Percentiles rank a stretch among this genome's conserved stretches.
phyloP scores from a whole-genome alignment of 2,113 vertebrate species.

The Pomatorhinus ruficollis region DNA sequence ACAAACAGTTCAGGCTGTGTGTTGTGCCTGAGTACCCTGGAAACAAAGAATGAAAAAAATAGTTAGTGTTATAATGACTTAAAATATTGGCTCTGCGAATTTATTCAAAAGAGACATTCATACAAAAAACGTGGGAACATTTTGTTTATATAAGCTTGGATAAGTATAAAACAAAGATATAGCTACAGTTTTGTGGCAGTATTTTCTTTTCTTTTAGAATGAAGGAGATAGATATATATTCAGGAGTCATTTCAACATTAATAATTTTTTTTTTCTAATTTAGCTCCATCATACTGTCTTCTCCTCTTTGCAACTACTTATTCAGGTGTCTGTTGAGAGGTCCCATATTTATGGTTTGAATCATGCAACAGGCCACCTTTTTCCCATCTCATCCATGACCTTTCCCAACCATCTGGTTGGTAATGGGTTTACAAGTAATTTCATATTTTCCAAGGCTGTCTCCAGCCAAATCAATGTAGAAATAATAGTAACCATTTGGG shows the following conservation, averaged over 20 bases:
- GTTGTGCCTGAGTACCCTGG: neutral
- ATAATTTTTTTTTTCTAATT: neutral
- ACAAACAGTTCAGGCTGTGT: neutral
- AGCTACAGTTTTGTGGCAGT: neutral
- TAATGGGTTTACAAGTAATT: slow-evolving; percentile 18
- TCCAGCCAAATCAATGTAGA: neutral
- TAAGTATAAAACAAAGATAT: slow-evolving; percentile 6
- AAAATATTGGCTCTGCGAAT: neutral
- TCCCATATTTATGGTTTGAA: slow-evolving; percentile 24
- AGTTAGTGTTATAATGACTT: neutral
- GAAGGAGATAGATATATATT: neutral
- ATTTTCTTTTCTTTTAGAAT: slow-evolving; percentile 13
- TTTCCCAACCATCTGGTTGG: slow-evolving; percentile 1
- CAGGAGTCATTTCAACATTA: neutral
- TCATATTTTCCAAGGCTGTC: neutral
- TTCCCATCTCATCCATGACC: neutral
- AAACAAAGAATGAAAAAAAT: neutral
- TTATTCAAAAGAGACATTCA: neutral
- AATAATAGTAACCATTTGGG: slow-evolving; percentile 27
- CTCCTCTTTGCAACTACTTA: neutral
- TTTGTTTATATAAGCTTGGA: slow-evolving; percentile 4
- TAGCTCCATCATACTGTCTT: neutral
- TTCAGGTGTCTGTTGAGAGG: neutral
- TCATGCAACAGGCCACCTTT: neutral
- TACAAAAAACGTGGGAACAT: neutral